Evolutionary conservation across 1,140 invertebrate species (phyloP).

Genomic region (Cardiocondyla obscurior): DNA sequence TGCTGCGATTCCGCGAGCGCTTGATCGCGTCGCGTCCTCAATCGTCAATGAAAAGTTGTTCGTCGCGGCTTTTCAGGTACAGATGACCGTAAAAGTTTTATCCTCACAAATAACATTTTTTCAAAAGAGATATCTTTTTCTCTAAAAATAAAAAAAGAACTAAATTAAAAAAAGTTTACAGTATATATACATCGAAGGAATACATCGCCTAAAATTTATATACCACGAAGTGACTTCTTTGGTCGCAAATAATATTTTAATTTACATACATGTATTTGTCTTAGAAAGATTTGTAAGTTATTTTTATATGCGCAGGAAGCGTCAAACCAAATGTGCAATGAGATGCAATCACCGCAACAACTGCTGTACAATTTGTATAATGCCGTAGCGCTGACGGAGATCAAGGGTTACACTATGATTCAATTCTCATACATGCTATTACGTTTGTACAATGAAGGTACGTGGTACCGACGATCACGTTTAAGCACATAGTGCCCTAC

Average conservation of each 20-base stretch:
- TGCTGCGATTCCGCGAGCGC: constrained; percentile 82
- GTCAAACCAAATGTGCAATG: constrained; percentile 86
- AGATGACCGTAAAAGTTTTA: neutral
- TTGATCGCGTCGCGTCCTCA: constrained; percentile 83
- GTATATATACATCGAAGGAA: neutral
- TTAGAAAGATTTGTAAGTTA: neutral
- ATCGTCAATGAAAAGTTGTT: constrained; percentile 86
- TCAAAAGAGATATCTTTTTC: neutral
- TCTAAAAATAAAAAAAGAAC: neutral
- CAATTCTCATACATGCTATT: constrained; percentile 94
- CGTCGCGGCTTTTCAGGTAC: constrained; percentile 86
- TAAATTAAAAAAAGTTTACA: neutral
- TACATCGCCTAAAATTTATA: neutral
- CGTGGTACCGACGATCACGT: neutral
- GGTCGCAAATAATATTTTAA: neutral
- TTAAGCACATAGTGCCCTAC: neutral
- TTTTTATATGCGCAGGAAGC: constrained; percentile 85
- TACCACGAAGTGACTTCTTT: neutral
- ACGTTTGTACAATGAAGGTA: constrained; percentile 86
- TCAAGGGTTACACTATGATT: constrained; percentile 94
- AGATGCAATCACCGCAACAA: constrained; percentile 91
- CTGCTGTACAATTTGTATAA: constrained; percentile 92
- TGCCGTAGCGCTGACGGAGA: constrained; percentile 90
- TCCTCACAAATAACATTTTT: neutral
- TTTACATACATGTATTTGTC: neutral